A percentile compares a stretch with the other conserved stretches of the same genome.
phyloP scores from a whole-genome alignment of 2,797 vertebrate genomes.

The Myotis pilosus region DNA sequence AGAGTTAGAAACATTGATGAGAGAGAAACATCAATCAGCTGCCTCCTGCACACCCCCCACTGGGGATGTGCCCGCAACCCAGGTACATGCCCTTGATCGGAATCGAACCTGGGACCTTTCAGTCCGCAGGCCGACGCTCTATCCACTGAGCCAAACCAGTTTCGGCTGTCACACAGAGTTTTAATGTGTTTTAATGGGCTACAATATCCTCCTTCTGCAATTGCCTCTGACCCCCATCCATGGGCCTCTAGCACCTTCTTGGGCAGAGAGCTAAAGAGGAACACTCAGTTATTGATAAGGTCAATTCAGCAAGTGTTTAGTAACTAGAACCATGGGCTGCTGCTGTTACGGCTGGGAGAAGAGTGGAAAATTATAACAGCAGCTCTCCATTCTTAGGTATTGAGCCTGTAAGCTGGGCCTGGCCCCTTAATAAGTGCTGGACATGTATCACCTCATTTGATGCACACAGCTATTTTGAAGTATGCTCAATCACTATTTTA shows the following conservation, averaged over 20 bases:
- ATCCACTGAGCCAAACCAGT: no score
- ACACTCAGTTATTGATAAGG: background rate
- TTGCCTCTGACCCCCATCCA: background rate
- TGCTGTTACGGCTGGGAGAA: background rate
- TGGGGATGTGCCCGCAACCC: no score
- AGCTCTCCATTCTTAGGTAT: background rate
- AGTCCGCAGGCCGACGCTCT: no score
- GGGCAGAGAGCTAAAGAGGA: background rate
- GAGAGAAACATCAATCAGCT: no score
- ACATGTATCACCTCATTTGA: background rate
- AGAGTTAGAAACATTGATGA: no score
- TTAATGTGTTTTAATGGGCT: background rate
- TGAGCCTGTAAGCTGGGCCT: background rate
- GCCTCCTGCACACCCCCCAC: no score
- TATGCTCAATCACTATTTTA: background rate
- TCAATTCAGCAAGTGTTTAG: fast-evolving
- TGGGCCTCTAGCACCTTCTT: background rate
- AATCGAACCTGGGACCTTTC: no score
- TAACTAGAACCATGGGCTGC: background rate
- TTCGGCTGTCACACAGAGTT: no score
- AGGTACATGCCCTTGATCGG: no score
- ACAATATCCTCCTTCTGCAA: background rate
- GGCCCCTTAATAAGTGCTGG: background rate
- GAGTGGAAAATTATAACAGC: background rate
- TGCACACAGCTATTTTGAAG: background rate